Evolutionary conservation across 2,888 invertebrate species (phyloP), one percentile per base, ranked within the genome.

Genomic region (Amphimallon solstitiale): DNA sequence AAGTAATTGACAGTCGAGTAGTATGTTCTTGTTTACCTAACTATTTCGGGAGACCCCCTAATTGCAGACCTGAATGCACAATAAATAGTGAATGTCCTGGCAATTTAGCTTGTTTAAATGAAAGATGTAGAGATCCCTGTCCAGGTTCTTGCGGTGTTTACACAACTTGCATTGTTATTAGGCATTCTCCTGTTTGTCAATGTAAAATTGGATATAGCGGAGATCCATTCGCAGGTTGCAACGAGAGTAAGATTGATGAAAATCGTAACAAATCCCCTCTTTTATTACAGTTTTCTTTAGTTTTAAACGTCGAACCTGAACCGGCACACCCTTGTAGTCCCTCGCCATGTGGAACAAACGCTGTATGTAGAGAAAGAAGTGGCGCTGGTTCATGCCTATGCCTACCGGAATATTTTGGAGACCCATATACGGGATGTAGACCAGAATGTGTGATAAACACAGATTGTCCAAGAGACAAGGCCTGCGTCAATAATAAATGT

Each of bases 401-500:
- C 78, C 81, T 91, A 63, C 88, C 91, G 9, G 92, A 92, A 78
- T 94, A 93, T 80, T 90, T 89, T 73, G 95, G 95, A 37, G 94
- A 95, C 83, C 95, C 95, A 0, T 93, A 94, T 77, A 88, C 90
- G 1, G 92, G 92, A 66, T 95, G 94, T 79, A 86, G 92, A 72
- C 94, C 94, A 2, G 94, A 94, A 84, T 94, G 94, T 79, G 90
- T 93, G 2, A 90, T 89, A 54, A 94, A 94, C 78, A 90, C 90
- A 21, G 94, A 94, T 75, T 95, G 94, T 75, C 84, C 89, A 34
- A 86, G 88, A 70, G 88, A 89, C 72, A 91, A 87, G 75, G 91
- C 94, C 56, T 96, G 95, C 78, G 85, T 91, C 19, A 92, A 92
- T 79, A 92, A 92, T 76, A 93, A 94, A 84, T 95, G 95, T 78